Evolutionary conservation across 2,797 vertebrate species (phyloP).

Genomic region (Sebastes paucispinis): DNA sequence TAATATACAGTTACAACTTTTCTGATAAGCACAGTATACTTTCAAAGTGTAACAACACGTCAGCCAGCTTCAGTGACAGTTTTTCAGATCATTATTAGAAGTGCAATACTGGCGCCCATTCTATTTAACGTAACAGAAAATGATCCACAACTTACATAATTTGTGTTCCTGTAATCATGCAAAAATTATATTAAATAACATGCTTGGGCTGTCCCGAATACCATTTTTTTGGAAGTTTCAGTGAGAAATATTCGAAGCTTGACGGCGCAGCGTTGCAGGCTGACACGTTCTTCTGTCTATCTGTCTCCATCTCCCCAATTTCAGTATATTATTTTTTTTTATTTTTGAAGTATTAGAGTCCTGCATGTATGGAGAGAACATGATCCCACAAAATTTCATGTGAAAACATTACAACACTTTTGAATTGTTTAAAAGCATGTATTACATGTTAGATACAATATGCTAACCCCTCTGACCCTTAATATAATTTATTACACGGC

Average conservation of each 20-base stretch:
- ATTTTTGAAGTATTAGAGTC: not conserved
- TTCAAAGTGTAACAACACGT: not conserved
- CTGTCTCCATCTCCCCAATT: too few species aligned
- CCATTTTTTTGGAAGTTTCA: too few species aligned
- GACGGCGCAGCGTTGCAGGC: too few species aligned
- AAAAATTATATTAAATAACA: not conserved
- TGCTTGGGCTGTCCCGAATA: too few species aligned
- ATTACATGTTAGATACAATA: not conserved
- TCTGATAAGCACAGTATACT: not conserved
- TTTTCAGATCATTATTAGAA: not conserved
- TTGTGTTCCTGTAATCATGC: not conserved
- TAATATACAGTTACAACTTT: not conserved
- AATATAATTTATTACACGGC: too few species aligned
- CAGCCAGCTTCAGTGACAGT: not conserved
- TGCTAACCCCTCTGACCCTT: not conserved
- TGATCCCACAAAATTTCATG: not conserved
- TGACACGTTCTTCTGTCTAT: too few species aligned
- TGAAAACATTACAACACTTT: not conserved
- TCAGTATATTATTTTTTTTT: too few species aligned
- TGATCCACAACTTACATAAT: not conserved
- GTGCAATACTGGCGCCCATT: not conserved
- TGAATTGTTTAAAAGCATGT: not conserved
- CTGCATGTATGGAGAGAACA: not conserved
- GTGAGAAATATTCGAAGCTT: too few species aligned
- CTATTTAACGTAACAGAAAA: not conserved